A percentile compares a stretch with the other conserved stretches of the same genome.
Conservation (phyloP, 92 coral and sea anemone species). For the Pocillopora grandis region DNA sequence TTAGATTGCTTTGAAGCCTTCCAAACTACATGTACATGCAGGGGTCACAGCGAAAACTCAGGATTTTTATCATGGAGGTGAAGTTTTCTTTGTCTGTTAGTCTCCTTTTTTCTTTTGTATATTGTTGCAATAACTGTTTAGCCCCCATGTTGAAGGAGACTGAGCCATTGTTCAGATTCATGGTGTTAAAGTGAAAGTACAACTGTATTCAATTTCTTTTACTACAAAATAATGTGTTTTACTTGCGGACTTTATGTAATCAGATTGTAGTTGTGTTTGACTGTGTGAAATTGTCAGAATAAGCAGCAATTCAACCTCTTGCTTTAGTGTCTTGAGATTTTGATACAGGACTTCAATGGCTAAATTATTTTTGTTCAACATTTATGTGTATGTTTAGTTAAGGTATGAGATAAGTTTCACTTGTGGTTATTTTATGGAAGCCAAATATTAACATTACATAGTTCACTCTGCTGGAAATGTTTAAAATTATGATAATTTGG, state of each 20-base stretch:
- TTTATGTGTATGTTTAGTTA: neutral
- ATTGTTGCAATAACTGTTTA: neutral
- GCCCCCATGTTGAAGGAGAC: neutral
- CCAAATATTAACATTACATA: slow-evolving; percentile 4
- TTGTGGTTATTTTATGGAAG: neutral
- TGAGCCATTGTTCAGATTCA: neutral
- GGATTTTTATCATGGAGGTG: slow-evolving; percentile 49
- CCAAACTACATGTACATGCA: slow-evolving; percentile 35
- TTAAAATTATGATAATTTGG: neutral
- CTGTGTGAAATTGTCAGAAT: neutral
- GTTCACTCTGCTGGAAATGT: neutral
- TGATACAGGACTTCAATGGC: neutral
- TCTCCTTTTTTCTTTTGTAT: neutral
- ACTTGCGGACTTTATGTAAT: neutral
- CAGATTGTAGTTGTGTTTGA: neutral
- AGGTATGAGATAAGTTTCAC: neutral
- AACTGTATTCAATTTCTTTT: slow-evolving; percentile 1
- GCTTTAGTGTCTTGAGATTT: neutral
- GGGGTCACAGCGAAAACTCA: slow-evolving; percentile 34
- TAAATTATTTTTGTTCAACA: neutral
- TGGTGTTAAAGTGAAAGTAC: neutral
- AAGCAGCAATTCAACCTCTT: neutral
- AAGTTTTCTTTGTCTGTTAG: neutral
- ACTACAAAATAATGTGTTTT: neutral
- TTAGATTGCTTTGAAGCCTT: slow-evolving; percentile 26